Conservation (phyloP, 2,113 vertebrate species). For the Ceuthmochares aereus region DNA sequence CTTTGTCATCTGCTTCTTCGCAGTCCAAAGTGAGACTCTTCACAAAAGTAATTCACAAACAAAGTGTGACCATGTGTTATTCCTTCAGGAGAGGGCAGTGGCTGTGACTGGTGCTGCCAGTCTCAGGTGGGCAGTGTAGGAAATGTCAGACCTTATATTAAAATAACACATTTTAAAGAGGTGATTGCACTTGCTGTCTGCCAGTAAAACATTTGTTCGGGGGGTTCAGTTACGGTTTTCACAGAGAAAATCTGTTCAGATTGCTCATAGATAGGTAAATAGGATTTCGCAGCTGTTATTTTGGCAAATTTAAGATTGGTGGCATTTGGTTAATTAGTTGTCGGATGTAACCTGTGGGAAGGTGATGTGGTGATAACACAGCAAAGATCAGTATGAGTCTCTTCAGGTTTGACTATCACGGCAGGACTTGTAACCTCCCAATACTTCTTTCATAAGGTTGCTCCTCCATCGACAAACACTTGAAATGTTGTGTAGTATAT, state of each 20-base stretch:
- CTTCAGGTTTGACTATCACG: not conserved
- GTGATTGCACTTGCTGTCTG: not conserved
- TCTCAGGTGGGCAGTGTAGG: not conserved
- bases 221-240: not conserved
- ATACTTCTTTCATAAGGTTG: not conserved
- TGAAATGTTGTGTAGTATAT: not conserved
- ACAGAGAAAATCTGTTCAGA: conserved; percentile 2
- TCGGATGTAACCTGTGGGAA: not conserved
- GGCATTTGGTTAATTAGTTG: conserved; percentile 12
- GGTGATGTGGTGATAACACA: not conserved
- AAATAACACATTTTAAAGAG: not conserved
- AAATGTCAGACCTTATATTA: not conserved
- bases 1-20: not conserved
- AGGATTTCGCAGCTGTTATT: conserved; percentile 9
- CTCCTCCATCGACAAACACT: not conserved
- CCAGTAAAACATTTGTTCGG: not conserved
- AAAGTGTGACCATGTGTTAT: not conserved
- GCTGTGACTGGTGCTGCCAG: not conserved
- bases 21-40: not conserved
- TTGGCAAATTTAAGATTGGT: not conserved
- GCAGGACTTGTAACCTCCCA: not conserved
- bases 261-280: not conserved
- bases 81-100: not conserved
- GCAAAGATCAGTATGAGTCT: not conserved
- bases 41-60: not conserved